Evolutionary conservation across 2,888 invertebrate genomes (phyloP).

Genomic region (Tillus elongatus): DNA sequence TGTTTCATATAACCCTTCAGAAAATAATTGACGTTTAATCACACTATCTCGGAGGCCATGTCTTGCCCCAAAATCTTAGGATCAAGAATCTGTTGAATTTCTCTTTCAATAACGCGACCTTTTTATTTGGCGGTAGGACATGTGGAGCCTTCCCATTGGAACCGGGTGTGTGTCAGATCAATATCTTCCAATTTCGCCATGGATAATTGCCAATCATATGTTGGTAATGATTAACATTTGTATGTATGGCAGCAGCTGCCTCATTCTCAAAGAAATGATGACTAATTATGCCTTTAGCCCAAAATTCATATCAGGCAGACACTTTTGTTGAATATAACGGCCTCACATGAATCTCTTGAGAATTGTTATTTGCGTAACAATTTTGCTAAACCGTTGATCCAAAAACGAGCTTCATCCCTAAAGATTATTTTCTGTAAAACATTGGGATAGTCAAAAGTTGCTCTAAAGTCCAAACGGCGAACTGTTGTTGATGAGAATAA

Average conservation of each 20-base stretch:
- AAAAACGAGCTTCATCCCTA: not conserved
- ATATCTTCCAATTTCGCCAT: constrained; percentile 8
- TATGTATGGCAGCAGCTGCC: constrained; percentile 5
- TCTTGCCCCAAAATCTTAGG: constrained; percentile 7
- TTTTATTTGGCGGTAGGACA: constrained; percentile 8
- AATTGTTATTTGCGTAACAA: too few relatives aligned
- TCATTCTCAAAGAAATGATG: constrained; percentile 6
- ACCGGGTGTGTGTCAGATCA: constrained; percentile 5
- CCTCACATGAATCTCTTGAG: too few relatives aligned
- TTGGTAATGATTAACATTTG: constrained; percentile 7
- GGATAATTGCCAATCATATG: constrained; percentile 6
- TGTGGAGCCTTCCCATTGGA: constrained; percentile 9
- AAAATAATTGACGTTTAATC: constrained; percentile 9
- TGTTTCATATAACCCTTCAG: constrained; percentile 6
- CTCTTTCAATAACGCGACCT: constrained; percentile 2
- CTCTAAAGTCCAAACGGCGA: too few relatives aligned
- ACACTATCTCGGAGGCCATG: constrained; percentile 7
- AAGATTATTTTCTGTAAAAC: too few relatives aligned
- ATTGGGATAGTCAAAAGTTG: too few relatives aligned
- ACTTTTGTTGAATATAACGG: not conserved
- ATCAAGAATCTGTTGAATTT: too few relatives aligned
- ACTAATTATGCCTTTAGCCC: constrained; percentile 5
- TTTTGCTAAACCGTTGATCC: not conserved
- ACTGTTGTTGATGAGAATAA: too few relatives aligned
- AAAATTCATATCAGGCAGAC: constrained; percentile 4